Percentiles rank a stretch among this genome's conserved stretches.
Evolutionary conservation across 2,113 vertebrate species (phyloP).

Genomic region (Clupea harengus): DNA sequence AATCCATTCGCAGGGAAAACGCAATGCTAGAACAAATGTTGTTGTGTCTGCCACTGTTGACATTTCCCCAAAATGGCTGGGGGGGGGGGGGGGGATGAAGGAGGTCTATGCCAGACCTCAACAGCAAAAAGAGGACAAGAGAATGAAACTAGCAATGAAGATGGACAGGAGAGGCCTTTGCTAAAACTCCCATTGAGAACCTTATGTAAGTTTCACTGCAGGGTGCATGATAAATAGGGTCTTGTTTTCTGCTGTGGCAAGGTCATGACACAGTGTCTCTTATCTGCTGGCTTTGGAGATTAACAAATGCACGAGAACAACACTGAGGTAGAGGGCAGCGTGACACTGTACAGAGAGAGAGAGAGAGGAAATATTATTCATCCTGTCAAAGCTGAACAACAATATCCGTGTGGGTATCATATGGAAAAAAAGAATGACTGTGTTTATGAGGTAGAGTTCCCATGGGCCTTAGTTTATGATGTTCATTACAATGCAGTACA

Average conservation of each 20-base stretch:
- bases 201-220: background rate
- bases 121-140: background rate
- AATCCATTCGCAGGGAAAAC: background rate
- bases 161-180: background rate
- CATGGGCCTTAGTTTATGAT: background rate
- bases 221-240: background rate
- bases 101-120: background rate
- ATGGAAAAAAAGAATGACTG: background rate
- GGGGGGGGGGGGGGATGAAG: background rate
- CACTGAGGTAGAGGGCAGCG: background rate
- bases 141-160: background rate
- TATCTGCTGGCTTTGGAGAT: background rate
- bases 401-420: background rate
- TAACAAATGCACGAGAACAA: background rate
- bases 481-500: background rate
- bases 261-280: conserved; percentile 7
- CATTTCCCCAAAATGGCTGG: background rate
- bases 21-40: background rate
- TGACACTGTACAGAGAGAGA: background rate
- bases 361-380: background rate
- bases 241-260: conserved; percentile 12
- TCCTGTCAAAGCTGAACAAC: conserved; percentile 8
- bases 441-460: background rate
- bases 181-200: background rate
- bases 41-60: background rate